These are phyloP conservation scores for Dynastes maya DNA, from an alignment of 2,888 invertebrate species.

Conservation along the genomic window DNA sequence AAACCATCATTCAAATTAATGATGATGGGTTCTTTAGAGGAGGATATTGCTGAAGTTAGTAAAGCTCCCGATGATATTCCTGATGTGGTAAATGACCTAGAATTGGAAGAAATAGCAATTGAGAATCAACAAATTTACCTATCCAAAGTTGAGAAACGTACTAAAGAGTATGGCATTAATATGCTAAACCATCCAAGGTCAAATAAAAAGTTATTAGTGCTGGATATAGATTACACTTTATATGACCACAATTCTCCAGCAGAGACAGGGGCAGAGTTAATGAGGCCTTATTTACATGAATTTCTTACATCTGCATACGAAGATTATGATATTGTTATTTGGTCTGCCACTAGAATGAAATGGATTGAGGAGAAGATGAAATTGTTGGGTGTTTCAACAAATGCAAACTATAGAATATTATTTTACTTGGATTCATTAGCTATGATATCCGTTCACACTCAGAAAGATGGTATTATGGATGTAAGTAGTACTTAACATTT, in stretches of 20 bases:
- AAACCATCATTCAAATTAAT: slow-evolving; percentile 93
- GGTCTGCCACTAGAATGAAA: slow-evolving; percentile 99
- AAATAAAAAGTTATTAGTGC: slow-evolving; percentile 91
- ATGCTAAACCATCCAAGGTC: slow-evolving; percentile 86
- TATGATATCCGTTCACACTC: slow-evolving; percentile 95
- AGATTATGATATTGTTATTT: slow-evolving; percentile 96
- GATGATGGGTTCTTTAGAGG: slow-evolving; percentile 97
- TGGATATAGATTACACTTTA: slow-evolving; percentile 97
- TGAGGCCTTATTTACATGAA: slow-evolving; percentile 96
- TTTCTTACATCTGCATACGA: slow-evolving; percentile 90
- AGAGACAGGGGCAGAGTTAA: slow-evolving; percentile 87
- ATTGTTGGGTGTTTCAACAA: slow-evolving; percentile 86
- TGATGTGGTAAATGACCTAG: slow-evolving; percentile 92
- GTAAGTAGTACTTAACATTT: slow-evolving; percentile 72
- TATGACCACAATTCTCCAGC: slow-evolving; percentile 97
- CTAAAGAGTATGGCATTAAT: slow-evolving; percentile 87
- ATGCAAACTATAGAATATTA: slow-evolving; percentile 91
- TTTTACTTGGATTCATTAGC: slow-evolving; percentile 94
- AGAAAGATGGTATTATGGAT: slow-evolving; percentile 93
- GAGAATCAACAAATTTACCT: slow-evolving; percentile 81
- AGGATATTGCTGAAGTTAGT: slow-evolving; percentile 89
- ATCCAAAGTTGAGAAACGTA: slow-evolving; percentile 87
- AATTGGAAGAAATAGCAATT: slow-evolving; percentile 85
- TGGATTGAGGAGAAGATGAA: slow-evolving; percentile 99
- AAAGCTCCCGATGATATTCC: slow-evolving; percentile 86